Base-by-base conservation (phyloP, 2,113 vertebrate species). In the Tauraco erythrolophus region DNA sequence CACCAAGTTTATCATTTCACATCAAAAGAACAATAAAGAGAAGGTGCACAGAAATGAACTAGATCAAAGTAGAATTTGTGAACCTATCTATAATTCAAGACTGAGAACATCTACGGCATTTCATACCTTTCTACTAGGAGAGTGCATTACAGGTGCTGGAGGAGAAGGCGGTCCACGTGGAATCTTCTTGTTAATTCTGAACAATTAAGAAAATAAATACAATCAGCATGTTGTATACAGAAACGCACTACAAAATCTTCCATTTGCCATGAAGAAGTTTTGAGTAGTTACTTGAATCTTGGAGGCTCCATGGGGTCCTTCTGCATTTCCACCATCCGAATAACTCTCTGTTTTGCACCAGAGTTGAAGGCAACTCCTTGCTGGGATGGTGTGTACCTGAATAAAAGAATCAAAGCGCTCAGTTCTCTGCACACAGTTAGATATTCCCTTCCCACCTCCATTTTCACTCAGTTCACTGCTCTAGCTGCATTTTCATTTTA, bases 291-390 rank as follows among this genome's bases (percentile, higher is more conserved):
- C 99, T 99, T 99, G 94, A 99, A 99, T 51, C 99, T 98, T 80
- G 99, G 99, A 27, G 99, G 99, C 65, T 99, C 99, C 99, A 99
- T 99, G 19, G 99, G 99, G 84, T 99, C 99, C 94, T 99, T 99
- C 96, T 99, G 99, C 99, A 99, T 99, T 97, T 99, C 99, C 95
- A 99, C 99, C 99, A 99, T 99, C 10, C 99, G 98, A 97, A 99
- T 99, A 91, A 99, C 99, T 79, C 99, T 98, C 91, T 99, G 99
- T 97, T 99, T 99, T 90, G 99, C 99, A 84, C 99, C 99, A 6
- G 99, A 99, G 96, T 99, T 99, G 94, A 99, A 99, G 15, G 99
- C 99, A 75, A 99, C 99, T 9, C 99, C 99, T 97, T 99, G 99
- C 93, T 99, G 99, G 66, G 99, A 99, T 7, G 99, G 99, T 19